Evolutionary conservation across 2,888 invertebrate genomes (phyloP), one percentile per base, ranked within the genome.

Genomic region (Germaria angustata): DNA sequence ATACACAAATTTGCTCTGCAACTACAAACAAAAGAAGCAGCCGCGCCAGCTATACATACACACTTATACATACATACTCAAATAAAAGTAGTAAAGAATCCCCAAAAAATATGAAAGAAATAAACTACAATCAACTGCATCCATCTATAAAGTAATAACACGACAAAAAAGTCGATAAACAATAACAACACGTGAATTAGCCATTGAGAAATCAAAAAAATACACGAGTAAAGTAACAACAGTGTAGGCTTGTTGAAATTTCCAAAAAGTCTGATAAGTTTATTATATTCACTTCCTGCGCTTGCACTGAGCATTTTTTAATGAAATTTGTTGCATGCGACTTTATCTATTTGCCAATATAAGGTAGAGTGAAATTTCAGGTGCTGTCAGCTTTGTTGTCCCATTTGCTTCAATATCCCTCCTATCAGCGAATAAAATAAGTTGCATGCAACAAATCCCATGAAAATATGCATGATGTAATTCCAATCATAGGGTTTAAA

Each of bases 41-140:
- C 8, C 7, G 39, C 28, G 28, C 6, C 6, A 28, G 28, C 6
- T 28, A 6, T 28, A 5, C 4, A 6, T 28, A 28, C 3, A 28
- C 28, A 28, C n/a, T n/a, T 28, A 63, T 17, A 46, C n/a, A 13
- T 6, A 11, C 28, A 6, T 34, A 28, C n/a, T n/a, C 3, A 28
- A 28, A 6, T 11, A 22, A 2, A 20, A 36, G 9, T 11, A 46
- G 17, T 11, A 61, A 39, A 72, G 72, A 72, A 71, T 28, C 32
- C 44, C 24, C 34, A 17, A 66, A 46, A 28, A 28, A 28, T 28
- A 59, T 36, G 24, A 36, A 71, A 59, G 81, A 84, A 85, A 85
- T 80, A 85, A 85, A 82, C 84, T 55, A 84, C 84, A 71, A 84
- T 34, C 39, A 63, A 80, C 6, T n/a, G 36, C 13, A 8, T 59